A percentile compares a stretch with the other conserved stretches of the same genome.
phyloP scores from a whole-genome alignment of 2,113 vertebrate genomes.

The Calonectris borealis region DNA sequence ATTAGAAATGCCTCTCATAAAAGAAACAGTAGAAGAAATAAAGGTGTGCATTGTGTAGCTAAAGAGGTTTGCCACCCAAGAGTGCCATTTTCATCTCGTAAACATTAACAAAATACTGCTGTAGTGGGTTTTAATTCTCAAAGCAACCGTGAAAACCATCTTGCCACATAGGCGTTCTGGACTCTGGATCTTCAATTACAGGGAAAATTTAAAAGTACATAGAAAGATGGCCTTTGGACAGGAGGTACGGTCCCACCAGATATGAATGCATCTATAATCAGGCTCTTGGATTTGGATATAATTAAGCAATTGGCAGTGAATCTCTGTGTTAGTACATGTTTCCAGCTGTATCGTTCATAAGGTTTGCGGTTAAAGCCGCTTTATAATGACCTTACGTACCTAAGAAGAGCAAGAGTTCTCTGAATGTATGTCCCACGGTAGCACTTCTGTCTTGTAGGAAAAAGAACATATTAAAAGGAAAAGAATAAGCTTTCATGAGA shows the following conservation, averaged over 20 bases:
- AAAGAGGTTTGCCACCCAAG: not conserved
- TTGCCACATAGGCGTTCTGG: not conserved
- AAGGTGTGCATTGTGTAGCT: not conserved
- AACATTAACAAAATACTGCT: slow-evolving; percentile 9
- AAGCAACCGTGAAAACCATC: not conserved
- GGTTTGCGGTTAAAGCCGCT: not conserved
- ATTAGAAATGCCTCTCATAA: not conserved
- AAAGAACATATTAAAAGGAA: not conserved
- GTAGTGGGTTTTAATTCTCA: not conserved
- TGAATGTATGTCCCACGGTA: not conserved
- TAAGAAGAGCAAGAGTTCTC: not conserved
- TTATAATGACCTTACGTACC: not conserved
- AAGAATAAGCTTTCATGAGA: not conserved
- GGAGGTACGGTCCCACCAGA: not conserved
- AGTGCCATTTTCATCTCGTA: not conserved
- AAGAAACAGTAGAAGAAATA: not conserved
- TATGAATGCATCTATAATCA: not conserved
- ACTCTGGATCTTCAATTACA: not conserved
- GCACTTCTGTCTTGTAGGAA: not conserved
- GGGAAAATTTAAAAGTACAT: not conserved
- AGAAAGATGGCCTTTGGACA: not conserved
- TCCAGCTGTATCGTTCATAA: not conserved
- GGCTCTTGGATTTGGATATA: not conserved
- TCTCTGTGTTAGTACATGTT: not conserved
- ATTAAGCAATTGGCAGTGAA: not conserved